Evolutionary conservation across 2,888 invertebrate genomes (phyloP), one percentile per base, ranked within the genome.

Genomic region (Nymphalis c-album): DNA sequence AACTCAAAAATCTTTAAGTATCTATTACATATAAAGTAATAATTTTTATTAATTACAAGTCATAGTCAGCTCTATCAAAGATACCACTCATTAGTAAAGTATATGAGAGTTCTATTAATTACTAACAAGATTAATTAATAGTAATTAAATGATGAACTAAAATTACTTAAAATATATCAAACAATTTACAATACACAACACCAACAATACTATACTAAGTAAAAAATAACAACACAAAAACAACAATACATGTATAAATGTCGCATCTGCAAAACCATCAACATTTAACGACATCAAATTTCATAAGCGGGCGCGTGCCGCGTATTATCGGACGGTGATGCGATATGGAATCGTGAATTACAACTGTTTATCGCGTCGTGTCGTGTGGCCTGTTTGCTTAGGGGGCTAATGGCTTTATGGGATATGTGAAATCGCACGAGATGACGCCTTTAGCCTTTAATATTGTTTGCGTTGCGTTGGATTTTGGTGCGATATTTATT

Each of bases 221-320:
- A 1, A 35, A 35, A 10, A 10, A 40, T 10, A 8, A 48, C 17
- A 1, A 48, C 1, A 48, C 7, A 48, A 48, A 7, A 6, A 48
- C 18, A n/a, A 26, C 10, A 18, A 26, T 7, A 45, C 26, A 1
- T 18, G 31, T 6, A 63, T 5, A 26, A 46, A 22, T 51, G 71
- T 48, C 78, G 57, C 74, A 22, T 83, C 83, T 84, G 59, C 69
- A 26, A 18, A 18, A 20, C 20, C 50, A 53, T 68, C 64, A 73
- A 71, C 68, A 77, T 74, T 73, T 81, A 78, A 77, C 81, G 79
- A 82, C 84, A 85, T 86, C 80, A 78, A 82, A 87, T 87, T 85
- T 88, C 87, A 87, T 87, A 88, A 87, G 82, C 86, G 82, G 78
- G 78, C 91, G 88, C 91, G 91, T 91, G 90, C 75, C 84, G 72